Evolutionary conservation across 2,113 vertebrate species (phyloP).

Genomic region (Spheniscus mendiculus): DNA sequence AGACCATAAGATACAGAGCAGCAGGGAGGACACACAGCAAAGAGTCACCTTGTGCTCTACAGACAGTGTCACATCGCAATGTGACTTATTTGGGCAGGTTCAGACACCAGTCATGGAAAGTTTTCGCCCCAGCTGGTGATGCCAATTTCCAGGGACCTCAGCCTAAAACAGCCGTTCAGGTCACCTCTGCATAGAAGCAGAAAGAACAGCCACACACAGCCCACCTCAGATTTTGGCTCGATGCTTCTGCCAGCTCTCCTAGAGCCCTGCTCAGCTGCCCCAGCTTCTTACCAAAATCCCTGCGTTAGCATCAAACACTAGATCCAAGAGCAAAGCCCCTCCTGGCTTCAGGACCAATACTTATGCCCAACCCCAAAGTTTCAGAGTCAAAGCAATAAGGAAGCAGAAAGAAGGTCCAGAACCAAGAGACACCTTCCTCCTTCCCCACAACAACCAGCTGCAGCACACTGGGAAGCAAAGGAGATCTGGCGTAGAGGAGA

Average conservation of each 20-base stretch:
- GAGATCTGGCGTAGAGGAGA: background rate
- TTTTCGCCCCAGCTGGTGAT: background rate
- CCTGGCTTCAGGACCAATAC: background rate
- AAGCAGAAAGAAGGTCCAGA: background rate
- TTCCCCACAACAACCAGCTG: background rate
- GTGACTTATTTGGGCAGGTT: background rate
- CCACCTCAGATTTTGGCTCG: background rate
- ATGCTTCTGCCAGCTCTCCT: background rate
- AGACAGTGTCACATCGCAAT: background rate
- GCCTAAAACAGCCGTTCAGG: background rate
- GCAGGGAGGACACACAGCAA: background rate
- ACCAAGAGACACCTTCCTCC: background rate
- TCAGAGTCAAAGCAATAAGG: background rate
- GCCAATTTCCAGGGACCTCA: background rate
- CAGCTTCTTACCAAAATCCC: background rate
- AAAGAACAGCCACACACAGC: background rate
- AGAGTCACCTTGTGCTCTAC: background rate
- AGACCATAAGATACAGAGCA: background rate
- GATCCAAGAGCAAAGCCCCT: background rate
- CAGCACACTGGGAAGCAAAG: background rate
- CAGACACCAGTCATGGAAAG: background rate
- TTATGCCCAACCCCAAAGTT: background rate
- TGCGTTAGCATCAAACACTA: background rate
- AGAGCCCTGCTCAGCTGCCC: background rate
- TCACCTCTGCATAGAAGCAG: background rate